Base-by-base conservation (phyloP, 2,113 vertebrate genomes). In the Lipophrys pholis region DNA sequence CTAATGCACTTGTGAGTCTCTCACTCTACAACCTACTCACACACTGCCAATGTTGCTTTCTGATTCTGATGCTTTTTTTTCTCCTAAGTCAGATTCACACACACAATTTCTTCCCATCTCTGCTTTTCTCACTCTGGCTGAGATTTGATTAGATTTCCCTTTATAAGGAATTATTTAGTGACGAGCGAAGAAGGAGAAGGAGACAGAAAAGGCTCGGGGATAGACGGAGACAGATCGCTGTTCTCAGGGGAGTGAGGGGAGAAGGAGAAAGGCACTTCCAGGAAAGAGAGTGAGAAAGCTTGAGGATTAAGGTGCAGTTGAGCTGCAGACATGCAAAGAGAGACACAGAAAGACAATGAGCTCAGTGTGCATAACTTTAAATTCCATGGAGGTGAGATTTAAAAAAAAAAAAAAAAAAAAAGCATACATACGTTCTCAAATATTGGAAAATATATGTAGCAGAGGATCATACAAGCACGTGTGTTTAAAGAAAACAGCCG, bases 1-100 rank as follows among this genome's bases (percentile, higher is more conserved):
- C 90, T 90, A 94, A 94, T 93, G 92, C 85, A 80, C 73, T 87
- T 70, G 85, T 85, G 43, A 30, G 70, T 82, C 82, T 69, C 80
- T 78, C 68, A 82, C 85, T 83, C 77, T 69, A 73, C 78, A 82
- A 73, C 66, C 78, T 61, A 66, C 69, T 78, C 85, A 82, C 80
- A 83, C 76, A 78, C 76, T 72, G 75, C 82, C 80, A 87, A 69
- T 69, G 82, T 80, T 84, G 70, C 80, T 73, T 80, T 86, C 76
- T 73, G 73, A 83, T 81, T 87, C 61, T 70, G 21, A 2, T 30
- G 21, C 21, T 48, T 35, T 83, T 88, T 81, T 58, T 49, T 21
- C 21, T 38, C 76, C 60, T 49, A 11, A 7, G 5, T 36, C 21
- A 21, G 7, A 11, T 35, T 9, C 17, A 35, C 11, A 52, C 40